Evolutionary conservation across 2,113 vertebrate genomes (phyloP).

Genomic region (Catharus fuscescens): DNA sequence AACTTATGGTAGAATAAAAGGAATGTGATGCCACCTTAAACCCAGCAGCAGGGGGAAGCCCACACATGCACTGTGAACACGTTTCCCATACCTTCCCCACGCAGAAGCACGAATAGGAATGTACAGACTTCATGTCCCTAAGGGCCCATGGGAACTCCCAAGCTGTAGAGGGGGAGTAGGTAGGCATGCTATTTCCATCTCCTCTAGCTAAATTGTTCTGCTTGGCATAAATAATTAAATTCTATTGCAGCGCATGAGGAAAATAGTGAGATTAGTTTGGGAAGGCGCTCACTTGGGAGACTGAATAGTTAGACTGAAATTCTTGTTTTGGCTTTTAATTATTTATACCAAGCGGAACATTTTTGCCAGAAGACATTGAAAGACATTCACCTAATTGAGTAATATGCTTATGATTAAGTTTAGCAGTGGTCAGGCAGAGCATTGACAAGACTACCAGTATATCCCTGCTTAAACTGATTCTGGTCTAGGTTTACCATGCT

Average conservation of each 20-base stretch:
- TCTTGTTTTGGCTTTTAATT: background rate
- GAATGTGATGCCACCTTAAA: background rate
- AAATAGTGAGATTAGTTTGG: background rate
- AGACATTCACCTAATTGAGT: background rate
- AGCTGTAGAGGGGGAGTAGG: background rate
- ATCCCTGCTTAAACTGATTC: background rate
- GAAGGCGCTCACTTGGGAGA: background rate
- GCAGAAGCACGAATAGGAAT: background rate
- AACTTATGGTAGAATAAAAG: background rate
- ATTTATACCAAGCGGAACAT: background rate
- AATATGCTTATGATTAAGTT: background rate
- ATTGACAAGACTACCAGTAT: background rate
- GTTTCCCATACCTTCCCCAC: background rate
- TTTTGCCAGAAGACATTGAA: constrained; percentile 14
- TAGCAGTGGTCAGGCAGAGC: background rate
- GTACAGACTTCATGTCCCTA: background rate
- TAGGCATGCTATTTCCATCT: background rate
- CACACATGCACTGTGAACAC: background rate
- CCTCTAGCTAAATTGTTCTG: background rate
- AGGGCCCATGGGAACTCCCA: background rate
- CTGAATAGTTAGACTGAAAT: background rate
- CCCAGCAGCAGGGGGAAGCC: background rate
- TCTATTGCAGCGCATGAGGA: background rate
- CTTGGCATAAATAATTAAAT: constrained; percentile 40
- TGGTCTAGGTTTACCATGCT: background rate